Conservation (phyloP, 2,797 vertebrate genomes). For the Gallirallus australis region DNA sequence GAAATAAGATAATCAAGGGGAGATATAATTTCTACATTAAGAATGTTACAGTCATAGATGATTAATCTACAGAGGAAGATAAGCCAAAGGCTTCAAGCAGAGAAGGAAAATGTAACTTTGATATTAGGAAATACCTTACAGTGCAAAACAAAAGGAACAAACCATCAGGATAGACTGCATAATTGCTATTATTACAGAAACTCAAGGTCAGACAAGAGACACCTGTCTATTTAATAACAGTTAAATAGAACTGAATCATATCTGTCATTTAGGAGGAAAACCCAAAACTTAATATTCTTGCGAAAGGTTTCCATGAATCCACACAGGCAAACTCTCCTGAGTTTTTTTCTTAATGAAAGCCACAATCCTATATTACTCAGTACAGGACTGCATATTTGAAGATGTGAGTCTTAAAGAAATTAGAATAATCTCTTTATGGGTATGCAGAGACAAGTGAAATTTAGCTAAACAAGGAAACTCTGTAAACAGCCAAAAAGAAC, state of each 20-base stretch:
- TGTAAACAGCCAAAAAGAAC: neutral
- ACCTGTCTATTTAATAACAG: neutral
- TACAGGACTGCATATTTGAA: neutral
- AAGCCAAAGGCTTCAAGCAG: neutral
- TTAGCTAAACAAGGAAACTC: neutral
- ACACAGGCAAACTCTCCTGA: neutral
- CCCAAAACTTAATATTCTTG: neutral
- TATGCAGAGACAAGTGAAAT: neutral
- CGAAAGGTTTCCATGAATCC: neutral
- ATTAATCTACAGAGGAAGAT: constrained; percentile 12
- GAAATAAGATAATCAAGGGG: neutral
- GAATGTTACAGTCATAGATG: neutral
- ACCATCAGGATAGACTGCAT: neutral
- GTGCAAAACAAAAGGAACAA: neutral
- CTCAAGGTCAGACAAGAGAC: neutral
- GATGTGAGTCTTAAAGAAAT: neutral
- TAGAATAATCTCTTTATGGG: neutral
- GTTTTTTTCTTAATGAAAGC: neutral
- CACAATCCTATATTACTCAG: neutral
- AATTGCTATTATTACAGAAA: neutral
- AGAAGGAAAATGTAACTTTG: neutral
- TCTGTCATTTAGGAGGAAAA: neutral
- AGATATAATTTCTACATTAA: constrained; percentile 43
- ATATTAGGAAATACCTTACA: neutral
- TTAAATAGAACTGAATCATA: neutral